A percentile compares a stretch with the other conserved stretches of the same genome.
Evolutionary conservation across 2,113 vertebrate species (phyloP).

Genomic region (Alethe castanea): DNA sequence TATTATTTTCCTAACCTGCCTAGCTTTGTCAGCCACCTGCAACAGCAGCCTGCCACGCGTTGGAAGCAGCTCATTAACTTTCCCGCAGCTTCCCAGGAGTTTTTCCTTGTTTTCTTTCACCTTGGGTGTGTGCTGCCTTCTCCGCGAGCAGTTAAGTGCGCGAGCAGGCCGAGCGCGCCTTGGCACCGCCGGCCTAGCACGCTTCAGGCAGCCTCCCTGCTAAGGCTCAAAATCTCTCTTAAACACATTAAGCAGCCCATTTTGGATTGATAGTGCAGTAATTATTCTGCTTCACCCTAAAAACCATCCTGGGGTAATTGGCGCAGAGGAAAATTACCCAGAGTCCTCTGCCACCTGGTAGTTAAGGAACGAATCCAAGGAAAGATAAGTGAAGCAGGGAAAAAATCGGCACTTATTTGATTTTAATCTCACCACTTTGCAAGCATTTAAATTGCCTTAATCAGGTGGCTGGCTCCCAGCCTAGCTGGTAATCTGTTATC

Average conservation of each 20-base stretch:
- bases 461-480: slow-evolving; percentile 88
- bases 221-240: slow-evolving; percentile 87
- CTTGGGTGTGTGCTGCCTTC: slow-evolving; percentile 75
- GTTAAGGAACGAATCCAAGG: slow-evolving; percentile 89
- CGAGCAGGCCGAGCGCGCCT: slow-evolving; percentile 50
- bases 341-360: slow-evolving; percentile 84
- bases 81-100: slow-evolving; percentile 74
- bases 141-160: slow-evolving; percentile 49
- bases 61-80: slow-evolving; percentile 82
- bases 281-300: slow-evolving; percentile 92
- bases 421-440: slow-evolving; percentile 98
- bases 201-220: slow-evolving; percentile 77
- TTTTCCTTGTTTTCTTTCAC: slow-evolving; percentile 76
- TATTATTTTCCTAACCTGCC: slow-evolving; percentile 82
- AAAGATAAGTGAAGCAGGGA: slow-evolving; percentile 83
- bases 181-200: slow-evolving; percentile 61
- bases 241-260: slow-evolving; percentile 92
- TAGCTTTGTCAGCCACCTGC: slow-evolving; percentile 79
- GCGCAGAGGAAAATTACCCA: slow-evolving; percentile 86
- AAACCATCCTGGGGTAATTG: slow-evolving; percentile 94
- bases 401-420: slow-evolving; percentile 91
- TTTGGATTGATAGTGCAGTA: slow-evolving; percentile 95
- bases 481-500: slow-evolving; percentile 92
- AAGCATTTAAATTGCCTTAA: slow-evolving; percentile 98
- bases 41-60: slow-evolving; percentile 72